phyloP scores from a whole-genome alignment of 1,140 invertebrate genomes.

The Achroia grisella region DNA sequence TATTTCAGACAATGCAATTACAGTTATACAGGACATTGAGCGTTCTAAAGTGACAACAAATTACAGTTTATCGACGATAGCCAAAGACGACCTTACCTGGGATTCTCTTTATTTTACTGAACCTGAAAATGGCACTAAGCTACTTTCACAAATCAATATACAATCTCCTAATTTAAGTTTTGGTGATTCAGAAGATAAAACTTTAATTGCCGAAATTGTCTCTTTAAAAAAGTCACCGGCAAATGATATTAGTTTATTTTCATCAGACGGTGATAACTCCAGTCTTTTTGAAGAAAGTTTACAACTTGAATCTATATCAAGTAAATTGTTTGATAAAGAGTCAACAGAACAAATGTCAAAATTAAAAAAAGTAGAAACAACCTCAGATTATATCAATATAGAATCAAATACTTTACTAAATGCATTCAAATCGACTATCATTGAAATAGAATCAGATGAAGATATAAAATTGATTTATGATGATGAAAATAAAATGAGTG shows the following conservation, averaged over 20 bases:
- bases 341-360: constrained; percentile 4
- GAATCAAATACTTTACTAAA: constrained; percentile 49
- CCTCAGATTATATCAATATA: constrained; percentile 22
- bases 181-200: constrained; percentile 28
- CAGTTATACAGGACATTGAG: no score
- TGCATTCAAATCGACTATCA: constrained; percentile 46
- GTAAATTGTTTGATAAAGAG: constrained; percentile 29
- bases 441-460: constrained; percentile 42
- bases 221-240: constrained; percentile 18
- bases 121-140: constrained; percentile 43
- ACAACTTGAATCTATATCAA: constrained; percentile 42
- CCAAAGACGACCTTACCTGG: constrained; percentile 41
- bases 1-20: no score
- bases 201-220: constrained; percentile 9
- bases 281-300: constrained; percentile 73
- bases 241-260: constrained; percentile 59
- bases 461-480: constrained; percentile 56
- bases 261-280: constrained; percentile 54
- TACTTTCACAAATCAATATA: constrained; percentile 22
- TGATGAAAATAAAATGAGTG: constrained; percentile 32
- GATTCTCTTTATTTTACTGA: constrained; percentile 50
- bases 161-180: constrained; percentile 56
- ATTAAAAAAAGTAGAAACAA: constrained; percentile 12
- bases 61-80: no score
- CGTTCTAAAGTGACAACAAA: no score